Percentiles rank a stretch among this genome's conserved stretches.
Evolutionary conservation across 2,888 invertebrate species (phyloP).

Genomic region (Pseudanteris insignis): DNA sequence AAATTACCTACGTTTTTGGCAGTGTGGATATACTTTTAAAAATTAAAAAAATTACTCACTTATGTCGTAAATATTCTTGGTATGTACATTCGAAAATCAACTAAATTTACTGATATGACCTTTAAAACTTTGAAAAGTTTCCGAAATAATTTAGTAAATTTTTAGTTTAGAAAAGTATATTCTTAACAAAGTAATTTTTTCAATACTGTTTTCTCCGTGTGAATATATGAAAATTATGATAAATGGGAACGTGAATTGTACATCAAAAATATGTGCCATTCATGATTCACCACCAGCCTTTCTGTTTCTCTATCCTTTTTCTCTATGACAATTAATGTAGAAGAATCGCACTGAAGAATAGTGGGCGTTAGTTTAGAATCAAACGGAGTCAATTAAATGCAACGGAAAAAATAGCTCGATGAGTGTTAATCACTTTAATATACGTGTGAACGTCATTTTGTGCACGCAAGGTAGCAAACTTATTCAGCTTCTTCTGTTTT

Average conservation of each 20-base stretch:
- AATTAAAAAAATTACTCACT: too few species aligned
- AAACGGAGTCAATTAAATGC: conserved; percentile 35
- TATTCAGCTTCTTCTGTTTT: conserved; percentile 6
- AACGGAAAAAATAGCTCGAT: conserved; percentile 33
- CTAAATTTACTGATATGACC: too few species aligned
- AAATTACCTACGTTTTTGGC: too few species aligned
- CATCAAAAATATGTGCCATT: conserved; percentile 16
- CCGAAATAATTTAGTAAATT: too few species aligned
- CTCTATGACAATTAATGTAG: conserved; percentile 17
- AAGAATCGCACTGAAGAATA: conserved; percentile 14
- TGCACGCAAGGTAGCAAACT: conserved; percentile 18
- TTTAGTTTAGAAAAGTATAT: too few species aligned
- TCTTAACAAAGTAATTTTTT: too few species aligned
- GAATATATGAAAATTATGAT: too few species aligned
- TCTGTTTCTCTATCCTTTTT: conserved; percentile 13
- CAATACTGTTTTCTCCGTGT: too few species aligned
- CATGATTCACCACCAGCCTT: conserved; percentile 29
- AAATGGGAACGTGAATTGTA: neutral
- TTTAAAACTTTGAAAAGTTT: too few species aligned
- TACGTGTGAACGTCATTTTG: conserved; percentile 28
- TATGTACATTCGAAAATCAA: too few species aligned
- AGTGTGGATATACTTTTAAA: too few species aligned
- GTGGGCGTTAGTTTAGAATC: conserved; percentile 39
- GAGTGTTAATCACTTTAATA: conserved; percentile 30
- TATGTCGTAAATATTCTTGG: too few species aligned